phyloP scores from a whole-genome alignment of 2,888 invertebrate genomes.

The Euspilapteryx auroguttella region DNA sequence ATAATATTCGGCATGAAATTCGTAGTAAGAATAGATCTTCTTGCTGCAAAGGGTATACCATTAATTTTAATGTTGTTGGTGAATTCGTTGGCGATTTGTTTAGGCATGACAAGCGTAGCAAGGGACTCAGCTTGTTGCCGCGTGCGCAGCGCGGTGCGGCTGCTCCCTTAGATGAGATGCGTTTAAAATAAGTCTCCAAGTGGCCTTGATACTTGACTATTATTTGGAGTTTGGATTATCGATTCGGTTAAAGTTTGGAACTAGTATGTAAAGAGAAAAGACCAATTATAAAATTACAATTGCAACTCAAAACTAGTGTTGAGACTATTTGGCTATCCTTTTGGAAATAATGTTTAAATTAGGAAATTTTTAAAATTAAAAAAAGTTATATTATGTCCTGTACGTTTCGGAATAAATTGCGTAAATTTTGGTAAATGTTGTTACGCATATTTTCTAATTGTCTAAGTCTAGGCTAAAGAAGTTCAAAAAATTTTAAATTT shows the following conservation, averaged over 20 bases:
- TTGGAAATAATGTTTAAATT: conserved; percentile 52
- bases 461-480: conserved; percentile 69
- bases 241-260: conserved; percentile 55
- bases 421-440: conserved; percentile 60
- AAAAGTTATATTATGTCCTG: conserved; percentile 50
- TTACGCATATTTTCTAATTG: conserved; percentile 60
- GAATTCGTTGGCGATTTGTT: conserved; percentile 32
- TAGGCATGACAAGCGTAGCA: conserved; percentile 16
- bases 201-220: conserved; percentile 59
- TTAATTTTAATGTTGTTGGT: conserved; percentile 43
- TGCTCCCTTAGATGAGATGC: conserved; percentile 1
- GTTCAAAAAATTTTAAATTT: conserved; percentile 55
- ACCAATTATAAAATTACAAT: conserved; percentile 47
- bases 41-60: conserved; percentile 57
- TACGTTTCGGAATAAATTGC: conserved; percentile 53
- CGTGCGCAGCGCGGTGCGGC: conserved; percentile 6
- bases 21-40: conserved; percentile 27
- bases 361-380: conserved; percentile 24
- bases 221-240: conserved; percentile 50
- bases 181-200: conserved; percentile 52
- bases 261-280: conserved; percentile 45
- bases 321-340: conserved; percentile 57
- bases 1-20: conserved; percentile 45
- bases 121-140: conserved; percentile 6
- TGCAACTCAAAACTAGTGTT: conserved; percentile 49